Base-by-base conservation (phyloP, 2,113 vertebrate genomes). In the Xiphias gladius region DNA sequence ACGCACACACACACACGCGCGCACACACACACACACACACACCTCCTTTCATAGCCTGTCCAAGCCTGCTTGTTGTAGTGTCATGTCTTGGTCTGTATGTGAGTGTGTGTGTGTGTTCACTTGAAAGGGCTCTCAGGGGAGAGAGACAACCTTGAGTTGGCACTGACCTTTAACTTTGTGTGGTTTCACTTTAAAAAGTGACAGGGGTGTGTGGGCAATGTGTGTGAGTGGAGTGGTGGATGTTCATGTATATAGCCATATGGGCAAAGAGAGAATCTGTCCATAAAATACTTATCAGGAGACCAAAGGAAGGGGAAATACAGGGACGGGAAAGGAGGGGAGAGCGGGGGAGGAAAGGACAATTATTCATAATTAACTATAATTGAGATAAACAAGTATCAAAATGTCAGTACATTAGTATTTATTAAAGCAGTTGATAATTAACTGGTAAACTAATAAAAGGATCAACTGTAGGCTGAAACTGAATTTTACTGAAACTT, bases 101-200 rank as follows among this genome's bases (percentile, higher is more conserved):
- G 80, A 26, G 52, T 10, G 30, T 57, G 82, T 86, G 52, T 10
- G 30, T 57, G 82, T 86, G 92, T 93, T 90, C 86, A 90, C 72
- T 84, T 85, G 79, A 88, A 87, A 91, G 65, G 73, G 80, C 81
- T 89, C 85, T 83, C 88, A 19, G 63, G 84, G 76, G 83, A 69
- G 69, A 62, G 74, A 85, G 80, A 66, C 89, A 93, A 93, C 91
- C 91, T 93, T 93, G 90, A 93, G 89, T 73, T 3, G 50, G 67
- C 46, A 48, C 73, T 91, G 91, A 94, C 93, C 92, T 92, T 93
- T 93, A 83, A 64, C 84, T 91, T 86, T 82, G 73, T 79, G 69
- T 67, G n/a, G 59, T 65, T 86, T 67, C 76, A 67, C 83, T 88
- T 76, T 46, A 30, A 82, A 84, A 84, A 82, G 65, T 87, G 87